Evolutionary conservation across 2,797 vertebrate genomes (phyloP), one percentile per base, ranked within the genome.

Genomic region (Chloroceryle inda): DNA sequence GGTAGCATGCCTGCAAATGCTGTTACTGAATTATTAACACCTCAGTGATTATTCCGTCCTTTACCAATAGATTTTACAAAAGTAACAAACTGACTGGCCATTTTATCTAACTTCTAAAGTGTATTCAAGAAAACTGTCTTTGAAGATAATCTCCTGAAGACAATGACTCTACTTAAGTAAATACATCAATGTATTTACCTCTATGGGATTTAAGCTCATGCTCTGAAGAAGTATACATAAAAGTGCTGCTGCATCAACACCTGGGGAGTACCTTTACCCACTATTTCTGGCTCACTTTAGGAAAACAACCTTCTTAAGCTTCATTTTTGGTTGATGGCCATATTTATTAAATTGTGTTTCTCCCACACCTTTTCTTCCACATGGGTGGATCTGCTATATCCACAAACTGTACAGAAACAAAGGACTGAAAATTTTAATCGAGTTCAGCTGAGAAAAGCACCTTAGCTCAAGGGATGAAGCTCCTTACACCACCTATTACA

Each of bases 401-500:
- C 69, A 84, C 44, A 80, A 52, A 31, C 26, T 0, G 1, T 27
- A 52, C 5, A 10, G 49, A 67, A 91, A 66, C 35, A 27, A 75
- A 52, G 22, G 40, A 45, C 71, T 63, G 52, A 74, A 81, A 80
- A 58, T 13, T 37, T 27, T 17, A 72, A 55, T 2, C 2, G 19
- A 44, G 13, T 40, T 81, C 33, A 77, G 52, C 35, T 73, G 50
- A 42, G 16, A 83, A 66, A 83, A 52, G 44, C 29, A 63, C 11
- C 18, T 12, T n/a, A 77, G 22, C 27, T 69, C 52, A 77, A 83
- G 27, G 21, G 15, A 83, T 29, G 29, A 73, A 92, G 59, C 29
- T 83, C 45, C 21, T 58, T 35, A 26, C 21, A 47, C 1, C 18
- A 50, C 33, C 37, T 68, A 3, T n/a, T 0, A 0, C 23, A 6